Evolutionary conservation across 2,888 invertebrate genomes (phyloP).

Genomic region (Calameuta idolon): DNA sequence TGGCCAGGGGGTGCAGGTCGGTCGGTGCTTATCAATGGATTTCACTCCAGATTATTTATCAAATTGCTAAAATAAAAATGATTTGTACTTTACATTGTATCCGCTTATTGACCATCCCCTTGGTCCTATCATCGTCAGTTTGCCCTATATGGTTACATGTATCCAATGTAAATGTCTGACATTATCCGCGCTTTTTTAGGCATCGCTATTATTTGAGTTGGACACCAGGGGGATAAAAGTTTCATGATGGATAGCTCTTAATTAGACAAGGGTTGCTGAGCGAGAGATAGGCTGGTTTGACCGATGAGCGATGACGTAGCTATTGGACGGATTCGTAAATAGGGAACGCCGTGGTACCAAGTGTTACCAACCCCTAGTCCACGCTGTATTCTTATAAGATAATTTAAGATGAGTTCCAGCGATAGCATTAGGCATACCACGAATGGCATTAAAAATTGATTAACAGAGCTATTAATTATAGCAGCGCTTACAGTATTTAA

Average conservation of each 20-base stretch:
- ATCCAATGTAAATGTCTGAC: not conserved
- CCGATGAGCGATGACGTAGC: conserved; percentile 3
- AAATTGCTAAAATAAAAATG: not conserved
- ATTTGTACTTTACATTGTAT: not conserved
- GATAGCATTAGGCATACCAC: not conserved
- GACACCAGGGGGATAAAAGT: not conserved
- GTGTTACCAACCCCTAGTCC: not conserved
- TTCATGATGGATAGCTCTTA: conserved; percentile 3
- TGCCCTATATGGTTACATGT: not conserved
- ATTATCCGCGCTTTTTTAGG: not conserved
- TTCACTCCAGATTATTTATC: not conserved
- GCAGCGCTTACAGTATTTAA: not conserved
- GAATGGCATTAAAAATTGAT: not conserved
- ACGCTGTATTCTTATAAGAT: not conserved
- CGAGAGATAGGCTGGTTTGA: conserved; percentile 7
- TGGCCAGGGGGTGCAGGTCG: no score
- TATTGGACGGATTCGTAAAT: not conserved
- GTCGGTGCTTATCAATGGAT: not conserved
- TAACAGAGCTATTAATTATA: not conserved
- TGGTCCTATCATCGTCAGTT: not conserved
- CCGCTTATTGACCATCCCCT: not conserved
- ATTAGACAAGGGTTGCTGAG: not conserved
- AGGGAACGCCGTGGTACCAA: not conserved
- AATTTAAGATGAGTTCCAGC: not conserved
- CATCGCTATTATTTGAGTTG: not conserved